Percentiles rank a stretch among this genome's conserved stretches.
phyloP scores from a whole-genome alignment of 1,140 invertebrate species.

The Ptiloglossa arizonensis region DNA sequence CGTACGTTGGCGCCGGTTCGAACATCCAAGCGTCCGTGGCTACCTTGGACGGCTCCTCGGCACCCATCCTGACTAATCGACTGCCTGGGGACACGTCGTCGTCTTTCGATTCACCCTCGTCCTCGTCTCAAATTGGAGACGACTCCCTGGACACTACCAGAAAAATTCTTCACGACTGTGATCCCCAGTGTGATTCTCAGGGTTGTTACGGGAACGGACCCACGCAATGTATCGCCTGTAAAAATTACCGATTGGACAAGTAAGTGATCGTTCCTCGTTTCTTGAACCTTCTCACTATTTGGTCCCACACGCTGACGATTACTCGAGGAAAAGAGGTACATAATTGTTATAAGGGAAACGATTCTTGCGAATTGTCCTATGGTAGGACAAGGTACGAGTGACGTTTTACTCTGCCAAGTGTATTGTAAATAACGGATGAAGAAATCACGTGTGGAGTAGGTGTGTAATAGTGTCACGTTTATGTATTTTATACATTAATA shows the following conservation, averaged over 20 bases:
- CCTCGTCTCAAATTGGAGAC: slow-evolving; percentile 49
- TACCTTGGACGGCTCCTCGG: slow-evolving; percentile 85
- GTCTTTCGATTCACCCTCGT: slow-evolving; percentile 44
- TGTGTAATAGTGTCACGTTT: no score
- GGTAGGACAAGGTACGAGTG: no score
- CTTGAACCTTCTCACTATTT: no score
- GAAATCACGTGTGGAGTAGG: no score
- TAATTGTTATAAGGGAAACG: no score
- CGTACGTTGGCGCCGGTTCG: slow-evolving; percentile 87
- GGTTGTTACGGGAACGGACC: slow-evolving; percentile 92
- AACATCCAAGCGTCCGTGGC: slow-evolving; percentile 86
- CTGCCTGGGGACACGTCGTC: slow-evolving; percentile 71
- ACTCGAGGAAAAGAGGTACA: no score
- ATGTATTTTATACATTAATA: no score
- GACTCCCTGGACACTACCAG: slow-evolving; percentile 82
- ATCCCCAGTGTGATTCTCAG: slow-evolving; percentile 90
- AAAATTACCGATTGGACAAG: slow-evolving; percentile 90
- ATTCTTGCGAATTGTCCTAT: no score
- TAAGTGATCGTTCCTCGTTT: no score
- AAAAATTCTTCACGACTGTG: slow-evolving; percentile 88
- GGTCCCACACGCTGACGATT: no score
- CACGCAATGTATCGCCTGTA: slow-evolving; percentile 90
- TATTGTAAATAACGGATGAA: no score
- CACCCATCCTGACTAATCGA: slow-evolving; percentile 75
- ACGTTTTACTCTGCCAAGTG: no score